A percentile compares a stretch with the other conserved stretches of the same genome.
Evolutionary conservation across 2,113 vertebrate genomes (phyloP).

Genomic region (Lepidiolamprologus cunningtoni): DNA sequence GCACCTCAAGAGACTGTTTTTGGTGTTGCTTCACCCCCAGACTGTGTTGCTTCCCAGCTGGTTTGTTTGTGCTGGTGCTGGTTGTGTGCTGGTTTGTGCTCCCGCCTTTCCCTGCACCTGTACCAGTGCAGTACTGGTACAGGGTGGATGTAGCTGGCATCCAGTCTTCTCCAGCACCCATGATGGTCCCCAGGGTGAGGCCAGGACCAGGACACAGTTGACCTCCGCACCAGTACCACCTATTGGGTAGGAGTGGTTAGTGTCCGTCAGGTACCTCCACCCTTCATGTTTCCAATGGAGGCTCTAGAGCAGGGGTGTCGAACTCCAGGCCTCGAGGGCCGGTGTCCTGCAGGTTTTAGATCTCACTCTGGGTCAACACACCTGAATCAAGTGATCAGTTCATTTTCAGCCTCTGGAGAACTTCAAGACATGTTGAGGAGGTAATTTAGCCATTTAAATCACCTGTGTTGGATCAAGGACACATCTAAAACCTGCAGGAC

Average conservation of each 20-base stretch:
- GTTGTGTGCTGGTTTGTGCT: not conserved
- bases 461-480: too few species aligned
- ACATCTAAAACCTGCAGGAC: too few species aligned
- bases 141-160: not conserved
- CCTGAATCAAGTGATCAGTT: too few species aligned
- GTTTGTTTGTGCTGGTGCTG: not conserved
- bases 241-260: not conserved
- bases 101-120: not conserved
- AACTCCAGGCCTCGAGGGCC: too few species aligned
- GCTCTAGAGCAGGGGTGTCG: too few species aligned
- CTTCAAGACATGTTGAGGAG: too few species aligned
- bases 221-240: not conserved
- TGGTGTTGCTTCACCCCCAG: not conserved
- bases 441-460: too few species aligned
- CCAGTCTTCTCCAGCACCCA: not conserved
- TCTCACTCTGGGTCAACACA: too few species aligned
- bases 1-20: not conserved
- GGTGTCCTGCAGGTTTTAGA: too few species aligned
- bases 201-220: not conserved
- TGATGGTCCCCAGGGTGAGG: not conserved
- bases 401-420: too few species aligned
- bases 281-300: not conserved
- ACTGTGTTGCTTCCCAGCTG: not conserved
- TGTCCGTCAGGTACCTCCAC: accelerated
- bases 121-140: not conserved